Conservation (phyloP, 2,888 invertebrate genomes). For the Acholoe squamosa region DNA sequence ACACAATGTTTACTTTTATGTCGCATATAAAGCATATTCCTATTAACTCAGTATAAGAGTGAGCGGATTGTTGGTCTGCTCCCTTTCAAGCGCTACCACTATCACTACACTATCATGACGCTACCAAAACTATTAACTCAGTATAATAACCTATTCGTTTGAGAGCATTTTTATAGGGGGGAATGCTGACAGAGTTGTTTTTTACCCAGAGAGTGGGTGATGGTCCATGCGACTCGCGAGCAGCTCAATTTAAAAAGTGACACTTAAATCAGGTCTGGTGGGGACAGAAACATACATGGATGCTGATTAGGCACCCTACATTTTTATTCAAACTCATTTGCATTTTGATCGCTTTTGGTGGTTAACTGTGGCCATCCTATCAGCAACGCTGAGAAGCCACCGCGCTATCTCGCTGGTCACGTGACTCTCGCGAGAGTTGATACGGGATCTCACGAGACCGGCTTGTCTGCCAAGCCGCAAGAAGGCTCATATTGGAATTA, state of each 20-base stretch:
- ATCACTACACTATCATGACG: not conserved
- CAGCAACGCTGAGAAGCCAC: slow-evolving; percentile 37
- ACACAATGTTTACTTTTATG: not conserved
- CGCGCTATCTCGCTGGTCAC: slow-evolving; percentile 47
- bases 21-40: not conserved
- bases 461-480: slow-evolving; percentile 39
- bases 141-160: slow-evolving; percentile 7
- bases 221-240: not conserved
- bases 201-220: not conserved
- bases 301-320: not conserved
- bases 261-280: slow-evolving; percentile 13
- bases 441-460: slow-evolving; percentile 56
- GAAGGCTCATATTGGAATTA: slow-evolving; percentile 51
- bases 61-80: too few relatives aligned
- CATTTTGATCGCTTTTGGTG: slow-evolving; percentile 58
- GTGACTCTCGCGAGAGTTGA: slow-evolving; percentile 56
- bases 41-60: not conserved
- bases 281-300: slow-evolving; percentile 55
- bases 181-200: not conserved
- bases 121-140: not conserved
- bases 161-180: not conserved
- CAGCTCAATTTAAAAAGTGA: slow-evolving; percentile 2
- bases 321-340: slow-evolving; percentile 47
- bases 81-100: not conserved
- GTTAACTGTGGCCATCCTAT: slow-evolving; percentile 29